Base-by-base conservation (phyloP, 2,888 invertebrate genomes). In the Baronia brevicornis region DNA sequence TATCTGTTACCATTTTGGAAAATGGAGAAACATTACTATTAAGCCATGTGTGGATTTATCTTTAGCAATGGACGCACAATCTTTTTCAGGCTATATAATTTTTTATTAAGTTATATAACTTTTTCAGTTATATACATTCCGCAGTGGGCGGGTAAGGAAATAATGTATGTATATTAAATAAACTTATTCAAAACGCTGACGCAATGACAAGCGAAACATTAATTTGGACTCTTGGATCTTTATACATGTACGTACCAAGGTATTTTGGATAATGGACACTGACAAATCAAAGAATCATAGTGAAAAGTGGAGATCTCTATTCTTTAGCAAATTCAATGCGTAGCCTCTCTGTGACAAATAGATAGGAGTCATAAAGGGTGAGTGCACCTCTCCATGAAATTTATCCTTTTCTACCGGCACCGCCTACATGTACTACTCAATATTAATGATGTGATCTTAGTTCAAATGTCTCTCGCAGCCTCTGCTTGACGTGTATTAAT, bases 361-460 rank as follows among this genome's bases (percentile, higher is more conserved):
- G 70, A 58, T 63, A 54, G 47, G 48, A 65, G 54, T 69, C 63
- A 63, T 70, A 82, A 82, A 79, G 82, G 80, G 80, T 84, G 64
- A 74, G 73, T 73, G 75, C 64, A 66, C 55, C 60, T 68, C 69
- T 64, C 60, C 65, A 63, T 68, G 72, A 70, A 73, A 77, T 66
- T 50, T 70, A 73, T 77, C 74, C 70, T 68, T 67, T 70, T 63
- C 61, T 48, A 39, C 48, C 51, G 53, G 56, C 60, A 48, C 73
- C 79, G 79, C 75, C 78, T 67, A 66, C 79, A 61, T 60, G 68
- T 62, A 65, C 65, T 63, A 59, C 73, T 78, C 72, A 68, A 77
- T 82, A 82, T 84, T 82, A 84, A 82, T 84, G 80, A 82, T 78
- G 73, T 70, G 77, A 80, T 75, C 68, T 80, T 70, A 75, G 74